These are phyloP conservation scores for Planiliza haematocheilus DNA, from an alignment of 2,113 vertebrate species.

Conservation along the genomic window DNA sequence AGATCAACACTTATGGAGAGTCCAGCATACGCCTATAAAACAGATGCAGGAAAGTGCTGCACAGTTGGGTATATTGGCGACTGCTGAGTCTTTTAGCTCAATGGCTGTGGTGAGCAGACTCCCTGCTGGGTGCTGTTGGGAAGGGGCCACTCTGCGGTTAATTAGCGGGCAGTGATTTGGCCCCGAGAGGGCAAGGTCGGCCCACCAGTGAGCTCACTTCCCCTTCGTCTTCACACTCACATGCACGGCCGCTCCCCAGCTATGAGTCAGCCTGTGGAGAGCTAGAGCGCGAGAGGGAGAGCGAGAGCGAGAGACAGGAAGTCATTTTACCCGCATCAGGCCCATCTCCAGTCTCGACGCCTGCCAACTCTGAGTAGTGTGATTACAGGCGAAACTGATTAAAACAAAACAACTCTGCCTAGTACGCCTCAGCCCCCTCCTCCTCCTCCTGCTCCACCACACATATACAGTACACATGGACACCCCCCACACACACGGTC, in stretches of 20 bases:
- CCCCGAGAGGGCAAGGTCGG: conserved; percentile 59
- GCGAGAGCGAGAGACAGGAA: conserved; percentile 75
- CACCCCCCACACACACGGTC: conserved; percentile 35
- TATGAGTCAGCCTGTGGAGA: conserved; percentile 72
- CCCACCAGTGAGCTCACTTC: conserved; percentile 82
- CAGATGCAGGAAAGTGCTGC: conserved; percentile 7
- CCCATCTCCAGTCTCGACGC: conserved; percentile 73
- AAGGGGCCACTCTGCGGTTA: conserved; percentile 71
- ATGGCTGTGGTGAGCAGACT: conserved; percentile 29
- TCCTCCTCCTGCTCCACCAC: conserved; percentile 23
- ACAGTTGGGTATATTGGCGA: neutral
- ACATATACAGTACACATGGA: conserved; percentile 59
- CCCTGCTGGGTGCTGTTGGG: conserved; percentile 64
- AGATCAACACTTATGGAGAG: conserved; percentile 14
- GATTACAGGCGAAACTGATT: conserved; percentile 81
- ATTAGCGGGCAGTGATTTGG: conserved; percentile 77
- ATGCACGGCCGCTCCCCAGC: conserved; percentile 71
- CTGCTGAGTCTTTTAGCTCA: conserved; percentile 14
- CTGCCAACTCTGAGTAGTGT: conserved; percentile 72
- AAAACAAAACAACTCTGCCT: conserved; percentile 77
- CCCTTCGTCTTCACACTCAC: conserved; percentile 76
- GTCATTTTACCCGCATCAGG: conserved; percentile 74
- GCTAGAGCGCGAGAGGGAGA: conserved; percentile 46
- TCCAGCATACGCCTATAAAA: neutral
- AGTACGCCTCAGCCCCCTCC: neutral